Conservation (phyloP, 1,140 invertebrate species). For the Lepidostoma basale region DNA sequence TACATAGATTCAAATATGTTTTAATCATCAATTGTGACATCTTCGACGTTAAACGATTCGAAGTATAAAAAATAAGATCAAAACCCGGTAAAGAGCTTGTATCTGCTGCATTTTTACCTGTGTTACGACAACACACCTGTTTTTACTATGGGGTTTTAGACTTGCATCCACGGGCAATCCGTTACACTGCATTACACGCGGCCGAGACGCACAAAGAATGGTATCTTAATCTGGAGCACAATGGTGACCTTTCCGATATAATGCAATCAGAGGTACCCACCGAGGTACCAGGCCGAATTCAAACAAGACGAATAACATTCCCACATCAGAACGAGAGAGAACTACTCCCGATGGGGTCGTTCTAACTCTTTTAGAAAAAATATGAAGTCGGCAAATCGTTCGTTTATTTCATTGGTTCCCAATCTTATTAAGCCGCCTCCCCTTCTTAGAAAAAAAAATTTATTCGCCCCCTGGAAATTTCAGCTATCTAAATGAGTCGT, state of each 20-base stretch:
- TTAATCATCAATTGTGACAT: too few relatives aligned
- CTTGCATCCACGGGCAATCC: conserved; percentile 23
- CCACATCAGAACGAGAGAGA: conserved; percentile 8
- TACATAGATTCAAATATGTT: too few relatives aligned
- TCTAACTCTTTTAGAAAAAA: too few relatives aligned
- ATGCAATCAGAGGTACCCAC: conserved; percentile 25
- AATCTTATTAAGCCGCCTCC: too few relatives aligned
- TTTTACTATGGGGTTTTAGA: neutral
- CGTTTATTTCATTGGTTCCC: too few relatives aligned
- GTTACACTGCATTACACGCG: conserved; percentile 25
- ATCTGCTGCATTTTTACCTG: conserved; percentile 9
- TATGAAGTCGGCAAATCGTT: too few relatives aligned
- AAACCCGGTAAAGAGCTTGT: neutral
- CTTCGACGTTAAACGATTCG: too few relatives aligned
- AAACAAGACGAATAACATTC: conserved; percentile 27
- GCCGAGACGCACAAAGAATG: conserved; percentile 22
- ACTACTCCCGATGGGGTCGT: too few relatives aligned
- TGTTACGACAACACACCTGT: neutral
- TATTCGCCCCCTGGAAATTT: too few relatives aligned
- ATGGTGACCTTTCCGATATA: conserved; percentile 33
- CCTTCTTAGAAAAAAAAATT: too few relatives aligned
- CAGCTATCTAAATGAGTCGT: too few relatives aligned
- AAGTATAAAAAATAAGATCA: neutral
- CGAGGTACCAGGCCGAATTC: neutral
- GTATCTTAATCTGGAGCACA: conserved; percentile 36